phyloP scores from a whole-genome alignment of 2,888 invertebrate species.

The Gastrophysa polygoni region DNA sequence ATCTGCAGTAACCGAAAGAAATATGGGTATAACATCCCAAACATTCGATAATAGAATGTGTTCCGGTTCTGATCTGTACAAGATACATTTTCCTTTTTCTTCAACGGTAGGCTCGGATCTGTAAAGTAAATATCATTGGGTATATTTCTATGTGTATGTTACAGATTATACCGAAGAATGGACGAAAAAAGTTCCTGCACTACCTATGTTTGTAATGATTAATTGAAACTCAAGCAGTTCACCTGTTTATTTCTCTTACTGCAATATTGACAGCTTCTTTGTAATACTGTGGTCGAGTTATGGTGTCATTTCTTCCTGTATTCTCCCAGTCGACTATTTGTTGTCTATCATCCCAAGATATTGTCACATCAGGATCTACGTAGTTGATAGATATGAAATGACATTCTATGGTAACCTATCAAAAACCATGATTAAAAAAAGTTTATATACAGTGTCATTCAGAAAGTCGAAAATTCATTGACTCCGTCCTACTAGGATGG shows the following conservation, averaged over 20 bases:
- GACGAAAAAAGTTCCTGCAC: too few relatives aligned
- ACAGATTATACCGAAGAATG: too few relatives aligned
- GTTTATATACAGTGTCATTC: too few relatives aligned
- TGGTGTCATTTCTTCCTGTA: neutral
- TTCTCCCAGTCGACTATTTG: slow-evolving; percentile 51
- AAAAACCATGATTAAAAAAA: slow-evolving; percentile 19
- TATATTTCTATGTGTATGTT: too few relatives aligned
- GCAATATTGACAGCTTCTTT: slow-evolving; percentile 5
- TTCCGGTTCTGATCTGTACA: slow-evolving; percentile 17
- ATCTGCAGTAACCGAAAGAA: slow-evolving; percentile 52
- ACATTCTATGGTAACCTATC: slow-evolving; percentile 44
- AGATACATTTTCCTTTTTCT: slow-evolving; percentile 3
- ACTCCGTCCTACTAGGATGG: too few relatives aligned
- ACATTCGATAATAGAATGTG: slow-evolving; percentile 4
- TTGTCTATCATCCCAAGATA: slow-evolving; percentile 59
- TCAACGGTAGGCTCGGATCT: neutral
- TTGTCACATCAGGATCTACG: slow-evolving; percentile 32
- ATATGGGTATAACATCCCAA: slow-evolving; percentile 13
- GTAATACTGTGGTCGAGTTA: neutral
- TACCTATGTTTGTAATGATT: too few relatives aligned
- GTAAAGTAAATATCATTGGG: neutral
- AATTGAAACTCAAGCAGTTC: neutral
- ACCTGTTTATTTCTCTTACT: neutral
- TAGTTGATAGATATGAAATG: slow-evolving; percentile 46
- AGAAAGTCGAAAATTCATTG: too few relatives aligned